phyloP scores from a whole-genome alignment of 2,888 invertebrate genomes.

The Tyria jacobaeae region DNA sequence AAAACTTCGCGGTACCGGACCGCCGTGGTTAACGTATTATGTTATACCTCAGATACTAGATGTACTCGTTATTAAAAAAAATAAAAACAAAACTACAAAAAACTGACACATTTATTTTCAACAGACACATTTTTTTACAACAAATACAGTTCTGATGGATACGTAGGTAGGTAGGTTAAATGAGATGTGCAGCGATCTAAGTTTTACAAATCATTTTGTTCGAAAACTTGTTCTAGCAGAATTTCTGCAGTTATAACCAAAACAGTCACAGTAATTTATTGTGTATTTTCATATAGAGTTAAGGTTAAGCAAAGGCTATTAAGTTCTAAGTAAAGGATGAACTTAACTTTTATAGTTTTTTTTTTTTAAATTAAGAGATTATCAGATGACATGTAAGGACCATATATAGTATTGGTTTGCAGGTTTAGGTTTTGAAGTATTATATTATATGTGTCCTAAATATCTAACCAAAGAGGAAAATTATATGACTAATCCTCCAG shows the following conservation, averaged over 20 bases:
- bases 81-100: no score
- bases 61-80: neutral
- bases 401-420: no score
- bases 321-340: neutral
- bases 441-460: no score
- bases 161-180: neutral
- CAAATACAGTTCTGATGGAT: neutral
- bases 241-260: neutral
- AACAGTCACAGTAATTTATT: neutral
- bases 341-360: neutral
- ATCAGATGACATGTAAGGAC: neutral
- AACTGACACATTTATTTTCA: neutral
- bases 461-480: neutral
- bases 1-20: neutral
- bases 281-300: neutral
- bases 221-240: neutral
- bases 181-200: neutral
- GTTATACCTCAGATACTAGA: conserved; percentile 1
- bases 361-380: neutral
- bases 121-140: no score
- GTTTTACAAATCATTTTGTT: neutral
- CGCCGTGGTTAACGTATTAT: neutral
- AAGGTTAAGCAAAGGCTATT: neutral
- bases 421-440: no score
- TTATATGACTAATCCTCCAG: no score